Evolutionary conservation across 2,113 vertebrate genomes (phyloP), one percentile per base, ranked within the genome.

Genomic region (Pluvialis apricaria): DNA sequence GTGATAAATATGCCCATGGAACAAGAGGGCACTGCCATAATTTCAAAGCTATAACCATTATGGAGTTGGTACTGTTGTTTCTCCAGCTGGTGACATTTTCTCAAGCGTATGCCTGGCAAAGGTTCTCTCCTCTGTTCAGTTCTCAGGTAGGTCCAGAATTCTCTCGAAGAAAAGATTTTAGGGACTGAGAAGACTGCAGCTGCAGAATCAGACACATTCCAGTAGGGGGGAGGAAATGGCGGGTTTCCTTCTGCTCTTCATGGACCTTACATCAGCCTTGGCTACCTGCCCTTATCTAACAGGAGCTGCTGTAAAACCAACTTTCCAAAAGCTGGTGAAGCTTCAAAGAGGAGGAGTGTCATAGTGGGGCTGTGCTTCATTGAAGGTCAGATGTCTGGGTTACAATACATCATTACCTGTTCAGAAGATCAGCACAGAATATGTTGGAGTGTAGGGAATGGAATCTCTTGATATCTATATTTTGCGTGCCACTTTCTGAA

Each of bases 401-500:
- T 77, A 64, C 1, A 36, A 47, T 13, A 82, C 5, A 38, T 13
- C 3, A 6, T 32, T 69, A 92, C 76, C 10, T 86, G 79, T 61
- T 82, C 68, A 16, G 66, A 88, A 72, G 40, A 80, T 49, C 9
- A 54, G 14, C 40, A 66, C 5, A 45, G 42, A 77, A 81, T 80
- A 13, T 15, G 9, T 38, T 72, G 47, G 11, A 4, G 18, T 57
- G 28, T 29, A 66, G 58, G 58, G 34, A 85, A 76, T 2, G 21
- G 18, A 8, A 64, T 64, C 36, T 77, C 62, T 82, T 76, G 49
- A 49, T 94, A 70, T 77, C 68, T 92, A 16, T 83, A 92, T 88
- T 93, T 93, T 93, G 11, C n/a, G 25, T 38, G 68, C 29, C 58
- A 49, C 49, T 95, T 88, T 62, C 76, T 70, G 88, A 80, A 82